These are phyloP conservation scores for Melieria picta DNA, from an alignment of 2,888 invertebrate genomes.

Conservation along the genomic window DNA sequence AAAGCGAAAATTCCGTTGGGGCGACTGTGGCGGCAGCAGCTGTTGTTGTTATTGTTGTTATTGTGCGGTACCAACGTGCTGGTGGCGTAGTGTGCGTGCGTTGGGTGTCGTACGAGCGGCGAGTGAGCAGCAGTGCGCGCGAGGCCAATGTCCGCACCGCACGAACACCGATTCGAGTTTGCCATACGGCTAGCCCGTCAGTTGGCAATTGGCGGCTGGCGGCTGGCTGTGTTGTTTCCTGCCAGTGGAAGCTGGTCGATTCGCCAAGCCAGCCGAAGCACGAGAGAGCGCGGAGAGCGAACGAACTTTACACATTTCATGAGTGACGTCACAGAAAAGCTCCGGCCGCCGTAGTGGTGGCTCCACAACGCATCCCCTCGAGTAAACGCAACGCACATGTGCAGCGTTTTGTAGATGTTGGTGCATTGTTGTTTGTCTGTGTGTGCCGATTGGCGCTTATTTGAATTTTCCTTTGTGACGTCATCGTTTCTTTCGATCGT, in stretches of 20 bases:
- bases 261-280: not conserved
- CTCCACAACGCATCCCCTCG: no score
- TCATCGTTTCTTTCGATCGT: no score
- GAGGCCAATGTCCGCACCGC: slow-evolving; percentile 54
- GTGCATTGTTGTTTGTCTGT: no score
- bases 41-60: slow-evolving; percentile 1
- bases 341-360: slow-evolving; percentile 21
- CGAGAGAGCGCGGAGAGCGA: not conserved
- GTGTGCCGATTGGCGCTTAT: no score
- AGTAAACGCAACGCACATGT: no score
- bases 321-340: slow-evolving; percentile 59
- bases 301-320: not conserved
- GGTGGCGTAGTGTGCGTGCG: not conserved
- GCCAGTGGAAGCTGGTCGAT: no score
- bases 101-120: not conserved
- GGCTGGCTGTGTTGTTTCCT: no score
- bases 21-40: not conserved
- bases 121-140: slow-evolving; percentile 14
- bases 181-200: not conserved
- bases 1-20: slow-evolving; percentile 17
- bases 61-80: not conserved
- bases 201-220: slow-evolving; percentile 10
- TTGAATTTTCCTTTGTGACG: no score
- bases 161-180: slow-evolving; percentile 38
- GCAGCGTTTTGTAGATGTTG: no score